Conservation (phyloP, 2,888 invertebrate species). For the Metallyticus violacea region DNA sequence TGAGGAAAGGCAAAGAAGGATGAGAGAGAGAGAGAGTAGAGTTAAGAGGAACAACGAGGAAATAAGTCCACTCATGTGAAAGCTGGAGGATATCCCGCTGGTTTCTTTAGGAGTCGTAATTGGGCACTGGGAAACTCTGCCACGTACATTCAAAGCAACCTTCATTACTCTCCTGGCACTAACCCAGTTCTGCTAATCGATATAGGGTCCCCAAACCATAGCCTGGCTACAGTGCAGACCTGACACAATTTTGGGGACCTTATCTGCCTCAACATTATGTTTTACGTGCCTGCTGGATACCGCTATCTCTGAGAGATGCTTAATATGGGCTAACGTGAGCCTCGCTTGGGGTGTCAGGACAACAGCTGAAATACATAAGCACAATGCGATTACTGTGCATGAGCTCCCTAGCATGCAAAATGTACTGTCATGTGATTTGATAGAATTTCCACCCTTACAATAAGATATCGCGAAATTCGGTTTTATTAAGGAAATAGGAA, state of each 20-base stretch:
- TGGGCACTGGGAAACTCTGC: not conserved
- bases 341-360: not conserved
- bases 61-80: no score
- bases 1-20: no score
- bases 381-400: not conserved
- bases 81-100: no score
- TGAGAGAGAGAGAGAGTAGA: not conserved
- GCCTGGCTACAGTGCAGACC: not conserved
- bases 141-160: not conserved
- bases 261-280: not conserved
- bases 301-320: not conserved
- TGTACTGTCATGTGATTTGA: no score
- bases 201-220: no score
- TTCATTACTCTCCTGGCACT: not conserved
- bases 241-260: not conserved
- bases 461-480: no score
- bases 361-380: not conserved
- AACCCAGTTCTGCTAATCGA: not conserved
- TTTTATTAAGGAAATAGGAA: no score
- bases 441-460: no score
- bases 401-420: no score
- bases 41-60: no score
- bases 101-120: not conserved
- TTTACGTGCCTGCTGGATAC: not conserved
- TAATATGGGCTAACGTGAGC: not conserved